Percentiles rank a stretch among this genome's conserved stretches.
Evolutionary conservation across 2,888 invertebrate species (phyloP).

Genomic region (Zonitis immaculata): DNA sequence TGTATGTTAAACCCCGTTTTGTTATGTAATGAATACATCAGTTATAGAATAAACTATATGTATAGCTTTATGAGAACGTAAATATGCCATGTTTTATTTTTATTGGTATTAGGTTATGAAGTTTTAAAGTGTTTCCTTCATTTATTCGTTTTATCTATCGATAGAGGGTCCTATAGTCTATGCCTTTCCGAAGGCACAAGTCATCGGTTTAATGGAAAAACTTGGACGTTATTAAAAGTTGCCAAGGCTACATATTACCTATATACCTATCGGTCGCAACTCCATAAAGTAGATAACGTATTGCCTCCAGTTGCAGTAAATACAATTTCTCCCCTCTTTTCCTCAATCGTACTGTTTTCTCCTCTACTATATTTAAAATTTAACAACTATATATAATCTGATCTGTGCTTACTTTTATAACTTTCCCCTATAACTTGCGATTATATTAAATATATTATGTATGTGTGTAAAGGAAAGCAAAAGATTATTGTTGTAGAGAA

Average conservation of each 20-base stretch:
- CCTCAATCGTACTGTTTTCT: background rate
- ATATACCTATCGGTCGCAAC: slow-evolving; percentile 38
- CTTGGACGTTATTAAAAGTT: slow-evolving; percentile 44
- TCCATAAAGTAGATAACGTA: slow-evolving; percentile 40
- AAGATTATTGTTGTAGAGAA: slow-evolving; percentile 20
- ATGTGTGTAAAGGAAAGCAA: too few relatives aligned
- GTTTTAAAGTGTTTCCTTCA: slow-evolving; percentile 25
- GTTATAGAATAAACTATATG: slow-evolving; percentile 21
- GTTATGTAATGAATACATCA: slow-evolving; percentile 23
- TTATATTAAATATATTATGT: slow-evolving; percentile 31
- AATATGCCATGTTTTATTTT: slow-evolving; percentile 24
- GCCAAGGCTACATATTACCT: slow-evolving; percentile 36
- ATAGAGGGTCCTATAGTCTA: slow-evolving; percentile 21
- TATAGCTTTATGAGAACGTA: slow-evolving; percentile 22
- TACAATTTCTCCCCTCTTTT: slow-evolving; percentile 3
- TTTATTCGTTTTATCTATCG: slow-evolving; percentile 21
- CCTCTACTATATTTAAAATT: slow-evolving; percentile 22
- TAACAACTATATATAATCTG: slow-evolving; percentile 31
- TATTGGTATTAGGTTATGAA: slow-evolving; percentile 23
- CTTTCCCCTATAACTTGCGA: slow-evolving; percentile 31
- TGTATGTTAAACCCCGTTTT: slow-evolving; percentile 10
- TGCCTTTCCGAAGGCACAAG: slow-evolving; percentile 26
- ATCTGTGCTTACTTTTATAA: slow-evolving; percentile 32
- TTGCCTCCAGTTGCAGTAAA: slow-evolving; percentile 28
- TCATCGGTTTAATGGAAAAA: slow-evolving; percentile 45